Evolutionary conservation across 2,113 vertebrate genomes (phyloP).

Genomic region (Python bivittatus): DNA sequence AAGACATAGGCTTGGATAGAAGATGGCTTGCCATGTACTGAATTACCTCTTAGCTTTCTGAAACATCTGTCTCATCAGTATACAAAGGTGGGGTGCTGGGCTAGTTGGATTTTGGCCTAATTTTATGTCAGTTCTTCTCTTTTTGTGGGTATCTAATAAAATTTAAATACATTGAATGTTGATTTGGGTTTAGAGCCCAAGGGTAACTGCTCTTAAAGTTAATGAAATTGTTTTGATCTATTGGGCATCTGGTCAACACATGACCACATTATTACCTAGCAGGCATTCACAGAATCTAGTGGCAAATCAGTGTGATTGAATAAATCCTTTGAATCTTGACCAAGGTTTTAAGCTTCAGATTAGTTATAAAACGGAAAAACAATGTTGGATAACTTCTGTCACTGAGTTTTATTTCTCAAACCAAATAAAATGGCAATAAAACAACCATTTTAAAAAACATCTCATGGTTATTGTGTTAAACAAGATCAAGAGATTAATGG

Average conservation of each 20-base stretch:
- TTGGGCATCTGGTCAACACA: neutral
- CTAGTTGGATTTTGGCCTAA: neutral
- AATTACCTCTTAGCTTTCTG: neutral
- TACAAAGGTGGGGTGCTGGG: neutral
- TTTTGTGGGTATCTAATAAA: neutral
- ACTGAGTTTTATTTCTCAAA: neutral
- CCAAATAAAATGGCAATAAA: neutral
- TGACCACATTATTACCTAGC: conserved; percentile 2
- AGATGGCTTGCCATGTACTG: neutral
- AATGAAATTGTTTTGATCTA: neutral
- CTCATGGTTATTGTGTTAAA: neutral
- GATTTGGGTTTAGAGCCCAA: neutral
- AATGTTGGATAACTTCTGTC: neutral
- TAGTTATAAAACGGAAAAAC: neutral
- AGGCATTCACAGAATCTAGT: neutral
- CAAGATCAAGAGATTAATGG: neutral
- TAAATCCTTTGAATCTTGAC: neutral
- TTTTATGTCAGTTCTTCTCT: neutral
- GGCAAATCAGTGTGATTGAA: neutral
- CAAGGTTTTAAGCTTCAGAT: neutral
- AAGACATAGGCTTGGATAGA: neutral
- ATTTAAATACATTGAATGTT: neutral
- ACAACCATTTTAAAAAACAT: neutral
- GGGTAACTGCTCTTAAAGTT: neutral
- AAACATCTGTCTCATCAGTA: neutral